Conservation (phyloP, 2,113 vertebrate genomes). For the Zosterops pallidus region DNA sequence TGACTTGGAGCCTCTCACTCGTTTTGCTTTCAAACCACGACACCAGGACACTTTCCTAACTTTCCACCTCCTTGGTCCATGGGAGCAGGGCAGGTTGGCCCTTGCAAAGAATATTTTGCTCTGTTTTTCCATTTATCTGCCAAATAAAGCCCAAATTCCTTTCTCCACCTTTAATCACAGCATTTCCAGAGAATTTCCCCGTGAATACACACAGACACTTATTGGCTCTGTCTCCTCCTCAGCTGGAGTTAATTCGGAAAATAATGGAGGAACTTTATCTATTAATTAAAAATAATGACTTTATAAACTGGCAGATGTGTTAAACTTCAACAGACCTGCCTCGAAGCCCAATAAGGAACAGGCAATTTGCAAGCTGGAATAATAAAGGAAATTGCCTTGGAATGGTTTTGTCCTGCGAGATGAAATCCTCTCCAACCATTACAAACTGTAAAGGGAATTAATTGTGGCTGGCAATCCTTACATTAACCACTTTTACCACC, state of each 20-base stretch:
- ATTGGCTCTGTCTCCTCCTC: conserved; percentile 9
- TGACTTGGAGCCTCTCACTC: no score
- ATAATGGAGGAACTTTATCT: conserved; percentile 51
- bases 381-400: conserved; percentile 48
- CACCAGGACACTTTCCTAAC: background rate
- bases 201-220: background rate
- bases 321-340: conserved; percentile 28
- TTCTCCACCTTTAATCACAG: conserved; percentile 22
- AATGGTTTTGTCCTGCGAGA: background rate
- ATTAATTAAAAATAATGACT: conserved; percentile 71
- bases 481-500: background rate
- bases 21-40: no score
- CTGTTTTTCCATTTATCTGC: background rate
- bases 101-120: background rate
- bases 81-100: background rate
- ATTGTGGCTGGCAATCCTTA: background rate
- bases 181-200: conserved; percentile 4
- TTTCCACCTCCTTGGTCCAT: fast-evolving
- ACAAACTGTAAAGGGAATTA: conserved; percentile 27
- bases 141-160: background rate
- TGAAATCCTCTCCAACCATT: background rate
- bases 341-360: conserved; percentile 9
- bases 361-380: conserved; percentile 31
- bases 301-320: conserved; percentile 37
- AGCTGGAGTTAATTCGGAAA: conserved; percentile 20